Base-by-base conservation (phyloP, 64 coral and sea anemone species). In the Stichodactyla mertensii region DNA sequence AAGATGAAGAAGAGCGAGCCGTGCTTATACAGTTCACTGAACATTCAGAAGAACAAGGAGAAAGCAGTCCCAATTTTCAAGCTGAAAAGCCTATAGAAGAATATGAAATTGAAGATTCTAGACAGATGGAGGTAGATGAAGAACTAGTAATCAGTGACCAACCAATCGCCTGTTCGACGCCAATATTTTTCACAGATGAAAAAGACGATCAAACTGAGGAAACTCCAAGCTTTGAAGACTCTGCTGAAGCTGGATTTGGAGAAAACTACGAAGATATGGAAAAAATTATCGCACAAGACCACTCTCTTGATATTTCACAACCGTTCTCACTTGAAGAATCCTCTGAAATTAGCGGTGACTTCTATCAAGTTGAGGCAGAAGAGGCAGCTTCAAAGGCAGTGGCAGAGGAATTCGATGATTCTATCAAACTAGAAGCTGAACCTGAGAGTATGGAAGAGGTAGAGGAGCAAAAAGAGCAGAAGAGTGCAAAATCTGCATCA, bases 161-260 rank as follows among this genome's bases (percentile, higher is more conserved):
- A 53, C 78, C 78, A 22, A 19, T 81, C 16, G 83, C 83, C n/a
- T 85, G 83, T 52, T 85, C 83, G 6, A 85, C 83, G n/a, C 83
- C 83, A 23, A 81, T 81, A 53, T 74, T 74, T 23, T 9, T 66
- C 6, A 45, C 56, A 11, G 67, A 71, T 71, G 78, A 53, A 15
- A 20, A 52, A 22, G 24, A 53, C 4, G 52, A 52, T 13, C 36
- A 22, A 16, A 6, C 14, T 7, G 78, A 81, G 36, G 78, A 81
- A 19, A 81, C 12, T 74, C 24, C 69, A 9, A 74, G 69, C 78
- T 81, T 81, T 81, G 78, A 81, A 6, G 78, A 81, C 53, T 81
- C 78, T 28, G 51, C 51, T 2, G 78, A 85, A 61, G 83, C 83
- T 61, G 83, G 31, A 20, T 85, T 62, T 16, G 83, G 83, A 61